Conservation (phyloP, 2,113 vertebrate species). For the Corythoichthys haematopterus region DNA sequence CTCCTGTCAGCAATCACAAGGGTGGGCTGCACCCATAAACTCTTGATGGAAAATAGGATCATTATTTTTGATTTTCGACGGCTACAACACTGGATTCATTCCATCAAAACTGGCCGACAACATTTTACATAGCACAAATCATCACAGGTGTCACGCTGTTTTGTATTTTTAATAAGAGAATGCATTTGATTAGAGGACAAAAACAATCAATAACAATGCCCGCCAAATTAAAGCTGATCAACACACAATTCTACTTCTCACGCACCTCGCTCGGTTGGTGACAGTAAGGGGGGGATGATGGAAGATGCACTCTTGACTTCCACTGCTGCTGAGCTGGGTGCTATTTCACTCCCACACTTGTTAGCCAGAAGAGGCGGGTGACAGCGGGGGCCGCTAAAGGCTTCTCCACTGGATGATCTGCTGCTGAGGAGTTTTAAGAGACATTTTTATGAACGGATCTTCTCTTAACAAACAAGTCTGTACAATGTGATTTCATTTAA, state of each 20-base stretch:
- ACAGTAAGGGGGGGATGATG: slow-evolving; percentile 5
- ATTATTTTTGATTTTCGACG: slow-evolving; percentile 64
- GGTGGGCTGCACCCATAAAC: slow-evolving; percentile 60
- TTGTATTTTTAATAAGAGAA: slow-evolving; percentile 17
- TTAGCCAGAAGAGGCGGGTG: slow-evolving; percentile 37
- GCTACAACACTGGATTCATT: slow-evolving; percentile 45
- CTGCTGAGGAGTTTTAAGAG: slow-evolving; percentile 57
- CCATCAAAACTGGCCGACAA: slow-evolving; percentile 45
- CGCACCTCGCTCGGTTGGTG: neutral
- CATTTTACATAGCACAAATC: slow-evolving; percentile 45
- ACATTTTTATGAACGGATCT: slow-evolving; percentile 26
- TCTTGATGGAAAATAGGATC: slow-evolving; percentile 55
- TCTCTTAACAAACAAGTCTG: slow-evolving; percentile 34
- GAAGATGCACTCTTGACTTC: neutral
- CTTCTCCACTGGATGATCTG: slow-evolving; percentile 20
- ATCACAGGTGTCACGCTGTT: slow-evolving; percentile 39
- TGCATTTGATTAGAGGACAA: slow-evolving; percentile 52
- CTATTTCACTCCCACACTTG: slow-evolving; percentile 30
- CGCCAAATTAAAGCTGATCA: slow-evolving; percentile 39
- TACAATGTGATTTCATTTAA: slow-evolving; percentile 14
- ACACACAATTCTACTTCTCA: slow-evolving; percentile 8
- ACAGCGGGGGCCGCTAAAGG: slow-evolving; percentile 35
- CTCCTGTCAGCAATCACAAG: slow-evolving; percentile 56
- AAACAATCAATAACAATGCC: slow-evolving; percentile 42
- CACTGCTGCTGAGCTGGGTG: slow-evolving; percentile 8